These are phyloP conservation scores for Porites evermanni DNA, from an alignment of 92 coral and sea anemone species.

Conservation along the genomic window DNA sequence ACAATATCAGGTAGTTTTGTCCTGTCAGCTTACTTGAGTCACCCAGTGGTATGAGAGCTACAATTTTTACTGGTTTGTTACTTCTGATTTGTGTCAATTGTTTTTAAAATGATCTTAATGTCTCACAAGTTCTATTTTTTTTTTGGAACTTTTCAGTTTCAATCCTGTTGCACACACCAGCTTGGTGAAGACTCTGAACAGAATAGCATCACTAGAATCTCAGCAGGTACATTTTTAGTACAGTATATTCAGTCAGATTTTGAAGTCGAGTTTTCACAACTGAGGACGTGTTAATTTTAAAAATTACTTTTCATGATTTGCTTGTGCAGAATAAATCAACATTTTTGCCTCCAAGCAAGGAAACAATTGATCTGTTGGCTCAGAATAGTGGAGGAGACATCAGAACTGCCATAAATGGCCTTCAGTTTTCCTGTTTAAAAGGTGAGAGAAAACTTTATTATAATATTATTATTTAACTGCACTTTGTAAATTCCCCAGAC, in stretches of 20 bases:
- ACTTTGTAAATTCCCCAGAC: neutral
- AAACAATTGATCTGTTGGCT: conserved; percentile 83
- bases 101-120: neutral
- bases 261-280: no score
- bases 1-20: conserved; percentile 73
- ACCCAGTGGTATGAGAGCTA: no score
- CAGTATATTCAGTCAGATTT: no score
- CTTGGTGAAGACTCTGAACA: conserved; percentile 81
- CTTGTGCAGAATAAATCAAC: conserved; percentile 40
- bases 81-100: no score
- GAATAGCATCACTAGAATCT: conserved; percentile 76
- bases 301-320: neutral
- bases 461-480: neutral
- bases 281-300: no score
- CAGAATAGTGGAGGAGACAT: conserved; percentile 95
- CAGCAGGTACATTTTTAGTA: conserved; percentile 66
- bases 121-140: neutral
- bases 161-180: conserved; percentile 97
- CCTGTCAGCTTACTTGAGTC: no score
- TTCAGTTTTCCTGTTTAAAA: conserved; percentile 91
- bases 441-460: conserved; percentile 25
- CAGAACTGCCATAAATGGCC: conserved; percentile 90
- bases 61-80: no score
- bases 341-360: conserved; percentile 79
- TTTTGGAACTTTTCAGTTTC: conserved; percentile 61